These are phyloP conservation scores for Rhinichthys klamathensis DNA, from an alignment of 2,113 vertebrate genomes.

Conservation along the genomic window DNA sequence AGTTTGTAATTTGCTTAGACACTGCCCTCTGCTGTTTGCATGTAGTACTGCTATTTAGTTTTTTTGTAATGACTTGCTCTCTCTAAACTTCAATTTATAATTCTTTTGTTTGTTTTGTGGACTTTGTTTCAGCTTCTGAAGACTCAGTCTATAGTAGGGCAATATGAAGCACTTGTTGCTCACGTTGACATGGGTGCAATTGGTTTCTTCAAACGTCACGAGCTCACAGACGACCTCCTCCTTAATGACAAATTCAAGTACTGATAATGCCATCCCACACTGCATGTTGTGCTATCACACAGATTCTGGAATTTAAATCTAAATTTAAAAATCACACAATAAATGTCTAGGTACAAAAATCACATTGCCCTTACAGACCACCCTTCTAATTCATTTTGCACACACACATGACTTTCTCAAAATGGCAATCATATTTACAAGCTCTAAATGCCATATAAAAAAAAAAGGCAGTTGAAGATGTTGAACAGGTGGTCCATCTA, in stretches of 20 bases:
- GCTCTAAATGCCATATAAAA: background rate
- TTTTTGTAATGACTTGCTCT: background rate
- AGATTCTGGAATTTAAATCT: background rate
- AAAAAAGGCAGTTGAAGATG: background rate
- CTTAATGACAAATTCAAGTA: slow-evolving; percentile 60
- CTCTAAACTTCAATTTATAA: background rate
- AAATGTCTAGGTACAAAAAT: background rate
- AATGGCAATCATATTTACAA: background rate
- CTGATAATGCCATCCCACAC: background rate
- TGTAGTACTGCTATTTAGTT: background rate
- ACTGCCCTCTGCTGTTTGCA: slow-evolving; percentile 28
- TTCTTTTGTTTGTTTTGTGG: background rate
- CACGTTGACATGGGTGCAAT: slow-evolving; percentile 50
- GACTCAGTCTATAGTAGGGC: slow-evolving; percentile 47
- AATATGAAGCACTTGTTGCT: slow-evolving; percentile 51
- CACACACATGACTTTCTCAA: background rate
- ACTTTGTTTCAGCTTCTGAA: slow-evolving; percentile 53
- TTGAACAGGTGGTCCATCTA: background rate
- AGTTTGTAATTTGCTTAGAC: background rate
- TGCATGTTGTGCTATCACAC: background rate
- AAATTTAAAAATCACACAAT: background rate
- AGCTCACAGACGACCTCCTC: slow-evolving; percentile 51
- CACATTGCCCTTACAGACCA: background rate
- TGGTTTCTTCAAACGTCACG: slow-evolving; percentile 53
- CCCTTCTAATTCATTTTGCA: background rate